Percentiles rank a stretch among this genome's conserved stretches.
phyloP scores from a whole-genome alignment of 2,797 vertebrate genomes.

The Amblyraja radiata region DNA sequence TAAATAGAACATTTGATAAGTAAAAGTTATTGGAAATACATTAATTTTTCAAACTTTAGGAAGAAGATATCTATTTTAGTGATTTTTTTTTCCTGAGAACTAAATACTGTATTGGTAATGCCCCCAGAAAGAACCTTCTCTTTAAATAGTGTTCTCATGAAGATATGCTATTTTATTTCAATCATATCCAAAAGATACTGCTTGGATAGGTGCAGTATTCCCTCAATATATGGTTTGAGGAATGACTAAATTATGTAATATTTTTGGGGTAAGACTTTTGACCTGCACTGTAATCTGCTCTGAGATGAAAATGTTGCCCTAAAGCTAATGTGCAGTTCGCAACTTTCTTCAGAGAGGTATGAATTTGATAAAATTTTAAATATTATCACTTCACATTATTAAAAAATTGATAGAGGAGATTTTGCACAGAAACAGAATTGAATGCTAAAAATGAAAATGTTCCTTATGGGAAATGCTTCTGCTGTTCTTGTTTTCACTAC shows the following conservation, averaged over 20 bases:
- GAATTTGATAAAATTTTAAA: neutral
- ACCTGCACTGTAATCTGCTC: neutral
- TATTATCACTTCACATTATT: neutral
- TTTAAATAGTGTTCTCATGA: neutral
- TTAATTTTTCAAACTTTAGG: neutral
- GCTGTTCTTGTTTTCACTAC: too few relatives aligned
- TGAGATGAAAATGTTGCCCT: neutral
- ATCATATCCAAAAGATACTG: neutral
- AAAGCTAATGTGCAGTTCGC: neutral
- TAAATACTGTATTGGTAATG: neutral
- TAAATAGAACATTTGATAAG: constrained; percentile 1
- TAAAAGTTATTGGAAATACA: neutral
- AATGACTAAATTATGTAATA: neutral
- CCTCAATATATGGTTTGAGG: neutral
- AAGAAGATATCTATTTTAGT: neutral
- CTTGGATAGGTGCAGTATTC: neutral
- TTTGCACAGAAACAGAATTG: neutral
- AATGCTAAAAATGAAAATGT: neutral
- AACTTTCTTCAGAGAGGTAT: neutral
- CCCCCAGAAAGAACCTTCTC: neutral
- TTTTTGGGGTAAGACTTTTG: neutral
- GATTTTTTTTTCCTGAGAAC: neutral
- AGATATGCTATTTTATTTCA: too few relatives aligned
- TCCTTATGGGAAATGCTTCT: neutral
- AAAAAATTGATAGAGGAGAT: neutral